These are phyloP conservation scores for Diarsia rubi DNA, from an alignment of 2,888 invertebrate genomes.

Conservation along the genomic window DNA sequence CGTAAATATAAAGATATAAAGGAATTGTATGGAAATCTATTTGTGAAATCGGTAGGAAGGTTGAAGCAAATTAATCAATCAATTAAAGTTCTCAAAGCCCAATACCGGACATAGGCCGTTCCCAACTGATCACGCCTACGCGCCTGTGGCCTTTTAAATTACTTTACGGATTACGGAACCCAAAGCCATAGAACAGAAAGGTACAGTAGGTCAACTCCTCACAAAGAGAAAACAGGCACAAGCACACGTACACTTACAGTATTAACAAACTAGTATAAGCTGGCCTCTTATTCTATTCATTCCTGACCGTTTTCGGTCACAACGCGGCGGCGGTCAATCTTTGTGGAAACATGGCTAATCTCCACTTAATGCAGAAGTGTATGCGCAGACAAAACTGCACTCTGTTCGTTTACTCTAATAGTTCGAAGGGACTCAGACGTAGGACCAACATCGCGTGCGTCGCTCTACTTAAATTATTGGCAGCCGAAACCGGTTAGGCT, in stretches of 20 bases:
- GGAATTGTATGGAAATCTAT: neutral
- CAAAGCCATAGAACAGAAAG: neutral
- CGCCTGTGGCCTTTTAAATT: slow-evolving; percentile 36
- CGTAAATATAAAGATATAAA: neutral
- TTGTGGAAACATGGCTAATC: no score
- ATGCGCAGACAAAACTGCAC: no score
- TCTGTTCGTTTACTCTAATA: no score
- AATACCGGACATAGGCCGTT: neutral
- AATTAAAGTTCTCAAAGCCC: slow-evolving; percentile 9
- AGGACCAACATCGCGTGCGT: neutral
- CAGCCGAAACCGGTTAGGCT: neutral
- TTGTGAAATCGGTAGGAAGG: neutral
- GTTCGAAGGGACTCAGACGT: no score
- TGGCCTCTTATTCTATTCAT: neutral
- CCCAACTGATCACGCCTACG: neutral
- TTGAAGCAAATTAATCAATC: slow-evolving; percentile 10
- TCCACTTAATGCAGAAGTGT: no score
- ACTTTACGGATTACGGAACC: slow-evolving; percentile 31
- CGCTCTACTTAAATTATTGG: neutral
- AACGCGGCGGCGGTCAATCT: no score
- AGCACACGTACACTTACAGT: neutral
- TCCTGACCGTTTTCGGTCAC: no score
- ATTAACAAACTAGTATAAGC: neutral
- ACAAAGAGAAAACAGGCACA: neutral
- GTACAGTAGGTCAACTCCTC: neutral